Percentiles rank a stretch among this genome's conserved stretches.
Evolutionary conservation across 2,888 invertebrate species (phyloP).

Genomic region (Agrilus mali): DNA sequence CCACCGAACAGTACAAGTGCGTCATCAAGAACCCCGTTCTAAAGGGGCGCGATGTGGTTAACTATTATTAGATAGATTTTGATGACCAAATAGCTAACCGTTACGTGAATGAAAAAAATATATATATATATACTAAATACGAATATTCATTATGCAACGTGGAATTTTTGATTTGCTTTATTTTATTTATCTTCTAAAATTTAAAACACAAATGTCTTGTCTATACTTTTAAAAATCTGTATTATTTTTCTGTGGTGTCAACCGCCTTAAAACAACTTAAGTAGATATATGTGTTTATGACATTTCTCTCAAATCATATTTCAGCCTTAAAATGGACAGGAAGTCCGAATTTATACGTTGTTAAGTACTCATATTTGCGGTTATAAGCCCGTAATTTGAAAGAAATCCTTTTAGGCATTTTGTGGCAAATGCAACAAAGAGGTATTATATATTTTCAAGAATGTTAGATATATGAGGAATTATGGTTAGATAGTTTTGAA

Average conservation of each 20-base stretch:
- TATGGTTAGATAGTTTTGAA: constrained; percentile 13
- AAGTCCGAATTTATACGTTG: constrained; percentile 1
- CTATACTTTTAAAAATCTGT: too few species aligned
- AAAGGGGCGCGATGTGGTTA: constrained; percentile 11
- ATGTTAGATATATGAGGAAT: constrained; percentile 9
- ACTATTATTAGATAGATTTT: too few species aligned
- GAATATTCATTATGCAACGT: too few species aligned
- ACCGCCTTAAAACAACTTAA: too few species aligned
- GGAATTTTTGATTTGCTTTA: too few species aligned
- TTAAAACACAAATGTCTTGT: too few species aligned
- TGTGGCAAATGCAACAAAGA: constrained; percentile 8
- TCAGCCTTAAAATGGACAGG: background rate
- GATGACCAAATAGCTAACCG: too few species aligned
- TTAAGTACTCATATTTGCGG: constrained; percentile 7
- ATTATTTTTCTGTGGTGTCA: too few species aligned
- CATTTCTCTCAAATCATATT: background rate
- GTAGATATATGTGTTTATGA: background rate
- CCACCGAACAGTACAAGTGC: constrained; percentile 17
- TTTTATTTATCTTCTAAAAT: too few species aligned
- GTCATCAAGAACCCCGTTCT: constrained; percentile 10
- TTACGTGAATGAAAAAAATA: too few species aligned
- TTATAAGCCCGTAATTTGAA: constrained; percentile 22
- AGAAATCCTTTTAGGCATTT: constrained; percentile 21
- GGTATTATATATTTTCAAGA: constrained; percentile 7
- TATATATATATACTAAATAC: too few species aligned